Percentiles rank a stretch among this genome's conserved stretches.
Evolutionary conservation across 2,888 invertebrate genomes (phyloP).

Genomic region (Plebejus anna): DNA sequence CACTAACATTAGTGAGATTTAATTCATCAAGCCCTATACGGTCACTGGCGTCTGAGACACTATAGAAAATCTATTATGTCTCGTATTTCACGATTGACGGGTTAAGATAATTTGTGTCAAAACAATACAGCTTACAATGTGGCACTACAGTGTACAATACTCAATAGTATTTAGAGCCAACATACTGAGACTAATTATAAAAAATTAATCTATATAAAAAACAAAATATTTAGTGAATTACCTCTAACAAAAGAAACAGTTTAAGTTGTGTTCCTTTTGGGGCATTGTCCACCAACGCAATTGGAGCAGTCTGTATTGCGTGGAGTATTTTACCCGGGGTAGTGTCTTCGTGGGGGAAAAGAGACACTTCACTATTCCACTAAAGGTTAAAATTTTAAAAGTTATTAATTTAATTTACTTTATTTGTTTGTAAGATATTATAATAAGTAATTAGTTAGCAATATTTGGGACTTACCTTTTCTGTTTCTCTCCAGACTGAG

Average conservation of each 20-base stretch:
- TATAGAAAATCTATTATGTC: too few relatives aligned
- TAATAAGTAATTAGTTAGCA: conserved; percentile 16
- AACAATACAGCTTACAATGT: too few relatives aligned
- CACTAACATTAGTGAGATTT: too few relatives aligned
- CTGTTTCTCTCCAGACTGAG: conserved; percentile 53
- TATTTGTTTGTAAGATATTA: background rate
- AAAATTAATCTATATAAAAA: background rate
- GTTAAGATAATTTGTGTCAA: too few relatives aligned
- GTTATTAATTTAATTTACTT: background rate
- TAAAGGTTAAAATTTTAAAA: conserved; percentile 43
- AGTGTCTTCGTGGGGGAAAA: conserved; percentile 73
- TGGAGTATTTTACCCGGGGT: conserved; percentile 81
- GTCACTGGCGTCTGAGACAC: too few relatives aligned
- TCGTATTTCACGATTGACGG: too few relatives aligned
- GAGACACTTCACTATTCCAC: conserved; percentile 67
- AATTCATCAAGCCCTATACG: too few relatives aligned
- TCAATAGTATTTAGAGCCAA: background rate
- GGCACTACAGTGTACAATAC: too few relatives aligned
- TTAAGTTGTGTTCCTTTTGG: conserved; percentile 95
- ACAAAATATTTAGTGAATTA: conserved; percentile 45
- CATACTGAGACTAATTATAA: background rate
- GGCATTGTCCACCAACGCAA: conserved; percentile 88
- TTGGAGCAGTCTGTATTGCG: conserved; percentile 83
- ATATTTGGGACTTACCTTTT: conserved; percentile 53
- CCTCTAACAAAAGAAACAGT: conserved; percentile 86